These are phyloP conservation scores for Drosophila leonis DNA, from an alignment of 2,888 invertebrate genomes.

Conservation along the genomic window DNA sequence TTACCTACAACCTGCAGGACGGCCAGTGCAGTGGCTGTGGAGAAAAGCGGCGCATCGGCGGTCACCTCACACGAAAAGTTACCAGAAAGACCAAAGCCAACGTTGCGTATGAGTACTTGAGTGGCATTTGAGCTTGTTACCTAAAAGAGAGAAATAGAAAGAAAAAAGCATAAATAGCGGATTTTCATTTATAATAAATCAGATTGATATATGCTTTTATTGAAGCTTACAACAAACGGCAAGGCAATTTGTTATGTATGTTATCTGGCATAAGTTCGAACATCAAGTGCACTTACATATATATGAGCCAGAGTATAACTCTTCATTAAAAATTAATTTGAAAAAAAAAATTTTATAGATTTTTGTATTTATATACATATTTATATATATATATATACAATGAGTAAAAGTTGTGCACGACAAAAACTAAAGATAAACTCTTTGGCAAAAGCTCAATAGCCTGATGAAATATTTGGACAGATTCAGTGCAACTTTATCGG, in stretches of 20 bases:
- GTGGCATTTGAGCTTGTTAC: conserved; percentile 90
- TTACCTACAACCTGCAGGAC: conserved; percentile 92
- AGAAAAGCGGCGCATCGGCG: conserved; percentile 90
- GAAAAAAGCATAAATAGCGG: conserved; percentile 1
- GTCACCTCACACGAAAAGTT: conserved; percentile 93
- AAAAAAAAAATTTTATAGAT: conserved; percentile 23
- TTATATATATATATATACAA: conserved; percentile 8
- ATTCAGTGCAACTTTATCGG: conserved; percentile 69
- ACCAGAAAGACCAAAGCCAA: conserved; percentile 90
- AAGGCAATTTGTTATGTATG: conserved; percentile 12
- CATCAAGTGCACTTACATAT: conserved; percentile 71
- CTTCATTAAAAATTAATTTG: conserved; percentile 14
- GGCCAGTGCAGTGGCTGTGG: conserved; percentile 88
- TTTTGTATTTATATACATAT: neutral
- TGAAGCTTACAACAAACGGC: neutral
- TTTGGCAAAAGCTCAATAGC: conserved; percentile 67
- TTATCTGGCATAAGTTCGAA: conserved; percentile 44
- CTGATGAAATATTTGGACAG: conserved; percentile 74
- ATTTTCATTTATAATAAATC: neutral
- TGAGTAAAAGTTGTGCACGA: conserved; percentile 59
- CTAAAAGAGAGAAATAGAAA: conserved; percentile 84
- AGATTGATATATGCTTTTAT: conserved; percentile 1
- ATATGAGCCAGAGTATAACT: conserved; percentile 44
- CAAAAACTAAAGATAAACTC: conserved; percentile 69
- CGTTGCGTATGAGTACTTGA: conserved; percentile 89